These are phyloP conservation scores for Sciurus niger DNA, from an alignment of 2,113 vertebrate genomes.

Conservation along the genomic window DNA sequence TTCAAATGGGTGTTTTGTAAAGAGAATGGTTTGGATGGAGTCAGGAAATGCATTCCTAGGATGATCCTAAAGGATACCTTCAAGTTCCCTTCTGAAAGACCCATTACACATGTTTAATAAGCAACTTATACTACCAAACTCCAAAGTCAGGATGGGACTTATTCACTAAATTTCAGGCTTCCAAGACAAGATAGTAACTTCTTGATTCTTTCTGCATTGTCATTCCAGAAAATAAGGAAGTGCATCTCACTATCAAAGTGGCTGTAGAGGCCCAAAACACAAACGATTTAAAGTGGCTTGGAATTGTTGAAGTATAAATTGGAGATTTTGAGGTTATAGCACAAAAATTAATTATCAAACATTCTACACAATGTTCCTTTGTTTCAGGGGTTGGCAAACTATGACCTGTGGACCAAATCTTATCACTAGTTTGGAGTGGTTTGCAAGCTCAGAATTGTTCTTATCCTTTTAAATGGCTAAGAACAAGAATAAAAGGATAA, in stretches of 20 bases:
- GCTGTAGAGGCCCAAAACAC: background rate
- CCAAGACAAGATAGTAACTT: too few relatives aligned
- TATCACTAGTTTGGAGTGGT: background rate
- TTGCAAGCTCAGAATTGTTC: background rate
- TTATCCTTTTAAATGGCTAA: background rate
- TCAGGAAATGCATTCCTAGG: too few relatives aligned
- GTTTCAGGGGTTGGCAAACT: background rate
- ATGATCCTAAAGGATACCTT: too few relatives aligned
- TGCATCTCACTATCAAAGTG: background rate
- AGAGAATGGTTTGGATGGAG: background rate
- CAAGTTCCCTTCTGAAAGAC: too few relatives aligned
- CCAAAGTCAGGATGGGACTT: too few relatives aligned
- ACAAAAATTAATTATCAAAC: conserved; percentile 41
- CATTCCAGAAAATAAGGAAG: background rate
- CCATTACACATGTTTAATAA: too few relatives aligned
- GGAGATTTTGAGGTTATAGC: background rate
- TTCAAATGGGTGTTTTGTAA: background rate
- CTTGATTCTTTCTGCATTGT: background rate
- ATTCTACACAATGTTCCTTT: background rate
- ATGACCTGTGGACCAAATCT: background rate
- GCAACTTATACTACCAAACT: too few relatives aligned
- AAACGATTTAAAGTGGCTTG: background rate
- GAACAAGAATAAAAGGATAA: background rate
- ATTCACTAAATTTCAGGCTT: too few relatives aligned
- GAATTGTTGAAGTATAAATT: background rate